Base-by-base conservation (phyloP, 1,140 invertebrate genomes). In the Teleogryllus occipitalis region DNA sequence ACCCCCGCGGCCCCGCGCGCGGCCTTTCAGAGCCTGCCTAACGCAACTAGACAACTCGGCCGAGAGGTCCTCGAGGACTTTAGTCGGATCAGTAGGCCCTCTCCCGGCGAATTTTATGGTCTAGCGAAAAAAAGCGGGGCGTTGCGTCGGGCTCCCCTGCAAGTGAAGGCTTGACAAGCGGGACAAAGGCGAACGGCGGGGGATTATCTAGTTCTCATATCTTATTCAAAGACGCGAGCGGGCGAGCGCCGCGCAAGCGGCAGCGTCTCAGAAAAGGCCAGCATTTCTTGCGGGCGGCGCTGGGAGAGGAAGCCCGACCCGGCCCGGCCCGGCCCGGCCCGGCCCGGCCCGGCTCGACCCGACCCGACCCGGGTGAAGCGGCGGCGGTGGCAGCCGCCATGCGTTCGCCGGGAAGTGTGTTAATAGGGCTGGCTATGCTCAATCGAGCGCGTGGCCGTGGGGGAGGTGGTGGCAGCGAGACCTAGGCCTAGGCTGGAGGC, bases 131-230 rank as follows among this genome's bases (percentile, higher is more conserved):
- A 65, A 65, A 65, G 54, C 54, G 7, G 1, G 54, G 54, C 54
- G 54, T 65, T 65, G 54, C 54, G 54, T 65, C 54, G 54, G 7
- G 18, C 54, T 65, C 10, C 27, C 27, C 54, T 65, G 54, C 54
- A 65, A 65, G 54, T 65, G 54, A 65, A 65, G 54, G 54, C 54
- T 65, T 65, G 54, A 65, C 54, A 65, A 39, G 54, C 54, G 18
- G 54, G 54, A 65, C 54, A 65, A 65, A 65, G 54, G 54, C 54
- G 54, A 14, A 65, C 10, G 54, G 54, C 18, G 54, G 54, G 54
- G 54, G 54, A 65, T 65, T 65, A 65, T 65, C 54, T 65, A 65
- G 54, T 65, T 65, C 54, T 65, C 54, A 65, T 65, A 65, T 65
- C 54, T 65, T 65, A 65, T 65, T 65, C 54, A 65, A 65, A 65